phyloP scores from a whole-genome alignment of 2,797 vertebrate species.

The Sebastiscus tertius region DNA sequence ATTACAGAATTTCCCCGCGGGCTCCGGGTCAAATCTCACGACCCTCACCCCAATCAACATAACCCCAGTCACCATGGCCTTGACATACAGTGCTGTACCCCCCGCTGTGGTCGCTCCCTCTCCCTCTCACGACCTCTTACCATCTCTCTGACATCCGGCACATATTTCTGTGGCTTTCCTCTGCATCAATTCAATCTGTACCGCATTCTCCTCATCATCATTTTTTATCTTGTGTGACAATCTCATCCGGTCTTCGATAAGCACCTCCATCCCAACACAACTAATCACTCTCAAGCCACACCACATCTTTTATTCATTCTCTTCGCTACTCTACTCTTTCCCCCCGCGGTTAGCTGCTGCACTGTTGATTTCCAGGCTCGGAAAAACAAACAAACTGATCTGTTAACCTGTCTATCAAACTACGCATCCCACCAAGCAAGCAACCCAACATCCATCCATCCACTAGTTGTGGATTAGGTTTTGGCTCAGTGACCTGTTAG shows the following conservation, averaged over 20 bases:
- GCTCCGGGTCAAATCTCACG: constrained; percentile 36
- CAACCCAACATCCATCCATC: not conserved
- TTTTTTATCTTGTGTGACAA: not conserved
- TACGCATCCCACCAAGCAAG: not conserved
- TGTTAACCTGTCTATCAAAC: not conserved
- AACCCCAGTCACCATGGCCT: constrained; percentile 43
- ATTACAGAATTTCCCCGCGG: constrained; percentile 44
- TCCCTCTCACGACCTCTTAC: constrained; percentile 8
- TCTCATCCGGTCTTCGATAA: constrained; percentile 12
- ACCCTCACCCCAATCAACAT: constrained; percentile 44
- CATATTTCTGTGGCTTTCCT: constrained; percentile 39
- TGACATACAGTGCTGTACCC: constrained; percentile 32
- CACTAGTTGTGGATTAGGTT: constrained; percentile 11
- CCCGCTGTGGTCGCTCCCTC: constrained; percentile 18
- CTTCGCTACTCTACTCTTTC: not conserved
- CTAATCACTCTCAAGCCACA: not conserved
- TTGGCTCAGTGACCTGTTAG: constrained; percentile 34
- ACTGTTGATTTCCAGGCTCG: not conserved
- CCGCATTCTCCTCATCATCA: not conserved
- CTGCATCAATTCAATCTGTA: constrained; percentile 20
- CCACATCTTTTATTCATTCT: not conserved
- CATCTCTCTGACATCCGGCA: constrained; percentile 23
- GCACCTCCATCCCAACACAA: not conserved
- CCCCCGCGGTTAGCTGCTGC: not conserved
- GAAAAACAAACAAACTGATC: not conserved